Conservation (phyloP, 2,888 invertebrate species). For the Luperina testacea region DNA sequence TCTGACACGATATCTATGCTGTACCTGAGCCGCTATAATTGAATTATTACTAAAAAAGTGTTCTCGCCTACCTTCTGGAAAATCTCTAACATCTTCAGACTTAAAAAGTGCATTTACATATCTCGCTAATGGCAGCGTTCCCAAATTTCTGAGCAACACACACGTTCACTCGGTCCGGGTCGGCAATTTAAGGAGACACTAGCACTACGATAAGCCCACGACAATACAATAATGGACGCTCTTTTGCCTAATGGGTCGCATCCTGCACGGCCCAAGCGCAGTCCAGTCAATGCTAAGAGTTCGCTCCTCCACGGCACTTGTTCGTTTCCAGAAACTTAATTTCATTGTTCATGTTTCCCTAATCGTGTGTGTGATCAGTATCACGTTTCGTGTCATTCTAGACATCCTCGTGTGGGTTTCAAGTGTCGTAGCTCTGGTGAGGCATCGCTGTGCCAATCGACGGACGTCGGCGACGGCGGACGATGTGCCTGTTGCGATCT, state of each 20-base stretch:
- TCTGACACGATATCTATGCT: background rate
- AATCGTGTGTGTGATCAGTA: slow-evolving; percentile 71
- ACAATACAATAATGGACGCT: slow-evolving; percentile 89
- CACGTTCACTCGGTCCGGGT: slow-evolving; percentile 76
- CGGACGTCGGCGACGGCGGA: slow-evolving; percentile 72
- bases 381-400: slow-evolving; percentile 74
- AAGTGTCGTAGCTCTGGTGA: slow-evolving; percentile 60
- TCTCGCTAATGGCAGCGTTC: slow-evolving; percentile 34
- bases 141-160: slow-evolving; percentile 70
- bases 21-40: background rate
- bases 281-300: slow-evolving; percentile 87
- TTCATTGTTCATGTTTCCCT: slow-evolving; percentile 68
- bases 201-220: slow-evolving; percentile 87
- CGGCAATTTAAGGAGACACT: slow-evolving; percentile 83
- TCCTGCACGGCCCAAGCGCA: slow-evolving; percentile 85
- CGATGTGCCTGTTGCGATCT: slow-evolving; percentile 75
- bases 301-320: slow-evolving; percentile 75
- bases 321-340: slow-evolving; percentile 67
- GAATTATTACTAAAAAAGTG: background rate
- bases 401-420: slow-evolving; percentile 81
- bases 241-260: slow-evolving; percentile 87
- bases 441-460: slow-evolving; percentile 65
- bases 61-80: background rate
- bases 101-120: slow-evolving; percentile 16
- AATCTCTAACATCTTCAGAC: background rate